Evolutionary conservation across 1,140 invertebrate species (phyloP), one percentile per base, ranked within the genome.

Genomic region (Ruditapes philippinarum): DNA sequence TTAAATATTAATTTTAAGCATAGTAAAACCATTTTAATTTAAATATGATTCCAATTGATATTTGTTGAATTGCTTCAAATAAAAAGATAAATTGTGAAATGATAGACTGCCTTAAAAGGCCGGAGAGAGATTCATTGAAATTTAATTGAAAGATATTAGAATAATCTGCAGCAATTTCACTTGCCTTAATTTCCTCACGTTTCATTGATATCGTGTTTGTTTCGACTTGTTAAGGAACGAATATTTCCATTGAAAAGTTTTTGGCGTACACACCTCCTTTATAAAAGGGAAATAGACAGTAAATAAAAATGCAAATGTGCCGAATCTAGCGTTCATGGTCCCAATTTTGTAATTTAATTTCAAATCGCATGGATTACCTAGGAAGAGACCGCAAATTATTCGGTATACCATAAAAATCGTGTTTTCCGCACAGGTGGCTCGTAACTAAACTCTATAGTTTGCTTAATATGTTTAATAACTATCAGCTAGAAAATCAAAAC

Each of bases 71-170:
- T 22, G 65, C 65, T 70, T 70, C 65, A 28, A 4, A 70, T 28
- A 36, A 70, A 70, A 25, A 70, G 28, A 70, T 70, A 38, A 38
- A 19, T 70, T 70, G 25, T 31, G 36, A 70, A 38, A 36, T 70
- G 65, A 70, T 70, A 38, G 65, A 70, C 65, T 70, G 28, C 65
- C 28, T 70, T 38, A 70, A 45, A 70, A 70, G 28, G 12, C 65
- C 28, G 25, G 28, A 70, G 14, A 40, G 36, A 70, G 38, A 38
- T 70, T 28, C 38, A 45, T 70, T 70, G 65, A 70, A 70, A 70
- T 70, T 25, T 70, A 70, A 70, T 70, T 70, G 65, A 70, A 70
- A 70, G 65, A 70, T 70, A 70, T 70, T 70, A 70, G 36, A 40
- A 38, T 70, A 70, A 70, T 38, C 33, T 40, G 65, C 65, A 38